Evolutionary conservation across 2,797 vertebrate species (phyloP).

Genomic region (Halcyon leucocephala): DNA sequence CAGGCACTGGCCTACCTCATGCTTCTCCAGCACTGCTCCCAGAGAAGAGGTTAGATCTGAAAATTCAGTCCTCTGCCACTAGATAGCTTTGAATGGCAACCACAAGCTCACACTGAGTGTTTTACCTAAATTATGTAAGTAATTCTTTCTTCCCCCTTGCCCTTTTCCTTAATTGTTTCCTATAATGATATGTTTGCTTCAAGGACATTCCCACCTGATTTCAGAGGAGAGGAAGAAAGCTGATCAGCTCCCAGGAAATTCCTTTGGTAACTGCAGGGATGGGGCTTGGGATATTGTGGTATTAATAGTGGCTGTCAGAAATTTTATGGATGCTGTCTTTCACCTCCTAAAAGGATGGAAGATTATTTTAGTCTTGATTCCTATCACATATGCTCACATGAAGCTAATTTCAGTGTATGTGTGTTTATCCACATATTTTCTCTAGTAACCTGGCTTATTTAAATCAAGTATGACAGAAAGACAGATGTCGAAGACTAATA

Average conservation of each 20-base stretch:
- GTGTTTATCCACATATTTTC: neutral
- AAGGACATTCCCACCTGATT: neutral
- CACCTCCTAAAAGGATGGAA: neutral
- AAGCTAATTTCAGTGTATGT: neutral
- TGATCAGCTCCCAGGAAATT: conserved; percentile 47
- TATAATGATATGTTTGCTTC: neutral
- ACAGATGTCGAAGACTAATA: neutral
- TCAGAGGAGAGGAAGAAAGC: conserved; percentile 22
- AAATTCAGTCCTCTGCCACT: neutral
- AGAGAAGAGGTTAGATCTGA: neutral
- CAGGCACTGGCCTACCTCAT: neutral
- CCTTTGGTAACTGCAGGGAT: neutral
- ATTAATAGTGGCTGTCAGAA: conserved; percentile 39
- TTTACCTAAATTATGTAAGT: neutral
- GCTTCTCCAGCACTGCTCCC: neutral
- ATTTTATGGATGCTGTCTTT: conserved; percentile 13
- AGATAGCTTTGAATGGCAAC: neutral
- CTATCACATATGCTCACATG: neutral
- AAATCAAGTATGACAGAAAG: neutral
- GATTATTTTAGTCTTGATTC: conserved; percentile 9
- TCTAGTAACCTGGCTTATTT: neutral
- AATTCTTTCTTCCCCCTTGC: neutral
- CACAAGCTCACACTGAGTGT: neutral
- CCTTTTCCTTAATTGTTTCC: neutral
- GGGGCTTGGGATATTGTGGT: neutral